phyloP scores from a whole-genome alignment of 1,140 invertebrate species.

The Neodiprion pinetum region DNA sequence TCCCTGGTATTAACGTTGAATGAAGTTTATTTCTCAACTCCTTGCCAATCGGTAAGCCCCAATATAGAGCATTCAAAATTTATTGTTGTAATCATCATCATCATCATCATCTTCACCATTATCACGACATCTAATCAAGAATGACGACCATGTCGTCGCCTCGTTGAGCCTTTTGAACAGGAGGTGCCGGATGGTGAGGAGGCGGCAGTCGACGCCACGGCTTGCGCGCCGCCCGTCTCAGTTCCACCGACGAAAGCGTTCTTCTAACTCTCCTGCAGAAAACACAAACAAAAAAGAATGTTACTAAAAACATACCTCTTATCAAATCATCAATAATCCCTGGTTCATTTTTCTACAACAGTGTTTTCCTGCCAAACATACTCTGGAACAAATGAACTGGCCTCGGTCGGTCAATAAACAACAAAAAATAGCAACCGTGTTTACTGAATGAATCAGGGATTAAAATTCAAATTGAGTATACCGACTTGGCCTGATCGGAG shows the following conservation, averaged over 20 bases:
- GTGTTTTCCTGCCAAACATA: neutral
- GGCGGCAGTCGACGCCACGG: slow-evolving; percentile 80
- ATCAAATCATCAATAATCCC: slow-evolving; percentile 9
- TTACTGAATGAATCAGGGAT: neutral
- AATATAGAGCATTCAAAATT: neutral
- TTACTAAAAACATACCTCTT: slow-evolving; percentile 18
- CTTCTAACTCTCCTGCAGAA: slow-evolving; percentile 81
- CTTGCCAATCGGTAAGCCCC: neutral
- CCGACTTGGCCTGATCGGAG: slow-evolving; percentile 88
- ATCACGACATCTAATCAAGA: slow-evolving; percentile 66
- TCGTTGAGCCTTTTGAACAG: slow-evolving; percentile 45
- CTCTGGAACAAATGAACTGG: neutral
- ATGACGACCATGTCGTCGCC: slow-evolving; percentile 72
- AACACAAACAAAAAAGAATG: slow-evolving; percentile 31
- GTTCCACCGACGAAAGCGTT: slow-evolving; percentile 78
- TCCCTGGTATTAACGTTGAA: slow-evolving; percentile 5
- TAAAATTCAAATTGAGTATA: slow-evolving; percentile 32
- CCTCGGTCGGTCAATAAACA: slow-evolving; percentile 12
- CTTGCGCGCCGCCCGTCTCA: slow-evolving; percentile 88
- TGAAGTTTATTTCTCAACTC: neutral
- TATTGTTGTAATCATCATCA: slow-evolving; percentile 9
- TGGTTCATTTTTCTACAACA: slow-evolving; percentile 7
- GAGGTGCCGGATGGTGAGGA: slow-evolving; percentile 53
- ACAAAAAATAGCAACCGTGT: neutral
- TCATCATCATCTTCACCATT: slow-evolving; percentile 6